These are phyloP conservation scores for Clamator glandarius DNA, from an alignment of 2,797 vertebrate species.

Conservation along the genomic window DNA sequence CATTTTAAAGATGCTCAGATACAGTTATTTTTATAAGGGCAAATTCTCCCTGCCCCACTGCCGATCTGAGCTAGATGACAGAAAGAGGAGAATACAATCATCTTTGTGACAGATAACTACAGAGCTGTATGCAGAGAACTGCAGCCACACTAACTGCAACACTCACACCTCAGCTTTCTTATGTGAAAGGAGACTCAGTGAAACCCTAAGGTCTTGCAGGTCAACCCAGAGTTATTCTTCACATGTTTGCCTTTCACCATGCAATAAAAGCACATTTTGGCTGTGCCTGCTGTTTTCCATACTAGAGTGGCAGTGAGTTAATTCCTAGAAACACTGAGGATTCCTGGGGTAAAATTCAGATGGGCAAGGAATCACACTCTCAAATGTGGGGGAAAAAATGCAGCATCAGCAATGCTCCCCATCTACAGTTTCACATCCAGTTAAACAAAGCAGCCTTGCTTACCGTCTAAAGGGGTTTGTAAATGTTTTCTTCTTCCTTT, in stretches of 20 bases:
- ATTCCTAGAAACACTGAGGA: not conserved
- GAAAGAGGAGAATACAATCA: not conserved
- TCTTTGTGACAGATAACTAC: slow-evolving; percentile 7
- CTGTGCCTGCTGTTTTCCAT: not conserved
- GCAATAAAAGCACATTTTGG: not conserved
- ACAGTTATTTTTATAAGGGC: slow-evolving; percentile 37
- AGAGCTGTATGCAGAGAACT: not conserved
- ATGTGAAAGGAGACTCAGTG: accelerated
- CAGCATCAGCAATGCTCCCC: not conserved
- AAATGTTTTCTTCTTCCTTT: too few species aligned
- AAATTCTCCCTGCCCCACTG: slow-evolving; percentile 27
- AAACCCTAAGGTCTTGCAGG: not conserved
- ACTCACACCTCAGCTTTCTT: not conserved
- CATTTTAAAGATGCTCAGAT: slow-evolving; percentile 15
- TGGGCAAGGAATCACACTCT: accelerated
- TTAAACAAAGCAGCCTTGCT: not conserved
- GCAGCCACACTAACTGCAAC: not conserved
- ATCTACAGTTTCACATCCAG: not conserved
- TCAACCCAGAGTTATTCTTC: not conserved
- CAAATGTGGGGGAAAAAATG: not conserved
- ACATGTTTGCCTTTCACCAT: not conserved
- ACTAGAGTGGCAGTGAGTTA: not conserved
- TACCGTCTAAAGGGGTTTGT: not conserved
- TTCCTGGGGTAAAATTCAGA: slow-evolving; percentile 2
- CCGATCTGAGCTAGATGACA: slow-evolving; percentile 7